Conservation (phyloP, 2,113 vertebrate species). For the Prolemur simus region DNA sequence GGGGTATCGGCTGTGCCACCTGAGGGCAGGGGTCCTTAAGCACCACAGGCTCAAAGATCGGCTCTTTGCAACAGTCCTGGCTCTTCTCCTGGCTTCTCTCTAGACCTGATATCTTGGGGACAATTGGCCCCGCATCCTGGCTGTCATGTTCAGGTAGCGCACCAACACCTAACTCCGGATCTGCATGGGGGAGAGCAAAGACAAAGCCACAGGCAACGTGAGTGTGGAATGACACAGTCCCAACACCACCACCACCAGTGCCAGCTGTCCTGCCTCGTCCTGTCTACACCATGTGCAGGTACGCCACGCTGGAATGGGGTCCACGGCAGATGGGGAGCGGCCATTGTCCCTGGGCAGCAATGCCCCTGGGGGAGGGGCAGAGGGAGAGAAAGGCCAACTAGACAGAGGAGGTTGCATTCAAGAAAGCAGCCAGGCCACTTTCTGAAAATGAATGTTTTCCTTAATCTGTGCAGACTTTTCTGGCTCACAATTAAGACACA, state of each 20-base stretch:
- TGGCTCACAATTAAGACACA: not conserved
- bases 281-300: accelerated
- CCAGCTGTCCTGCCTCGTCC: too few relatives aligned
- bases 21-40: constrained; percentile 85
- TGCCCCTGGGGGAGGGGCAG: too few relatives aligned
- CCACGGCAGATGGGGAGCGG: not conserved
- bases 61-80: constrained; percentile 92
- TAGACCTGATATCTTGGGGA: constrained; percentile 96
- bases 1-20: constrained; percentile 71
- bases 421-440: not conserved
- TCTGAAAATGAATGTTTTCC: not conserved
- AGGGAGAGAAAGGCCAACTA: not conserved
- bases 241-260: too few relatives aligned
- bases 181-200: constrained; percentile 79
- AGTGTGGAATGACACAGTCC: accelerated
- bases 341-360: not conserved
- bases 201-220: not conserved
- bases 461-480: not conserved
- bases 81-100: constrained; percentile 98
- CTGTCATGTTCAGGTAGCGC: constrained; percentile 89
- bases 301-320: accelerated
- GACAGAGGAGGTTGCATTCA: not conserved
- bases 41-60: constrained; percentile 83
- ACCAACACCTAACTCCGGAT: constrained; percentile 90
- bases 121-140: constrained; percentile 91